Percentiles rank a stretch among this genome's conserved stretches.
These are phyloP conservation scores for Drosophila pullipes DNA, from an alignment of 2,888 invertebrate genomes.

Conservation along the genomic window DNA sequence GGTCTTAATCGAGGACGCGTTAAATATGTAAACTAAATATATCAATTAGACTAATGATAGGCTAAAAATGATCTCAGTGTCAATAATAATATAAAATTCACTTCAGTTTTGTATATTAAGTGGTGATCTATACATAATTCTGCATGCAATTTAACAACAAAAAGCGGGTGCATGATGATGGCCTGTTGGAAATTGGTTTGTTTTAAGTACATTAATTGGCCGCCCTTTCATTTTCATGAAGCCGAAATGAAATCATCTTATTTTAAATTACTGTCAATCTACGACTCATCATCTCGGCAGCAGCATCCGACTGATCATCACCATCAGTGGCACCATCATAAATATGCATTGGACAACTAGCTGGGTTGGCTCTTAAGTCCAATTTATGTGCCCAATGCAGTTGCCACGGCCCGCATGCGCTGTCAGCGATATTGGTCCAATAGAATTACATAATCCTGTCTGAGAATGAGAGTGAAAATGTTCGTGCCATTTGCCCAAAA, in stretches of 20 bases:
- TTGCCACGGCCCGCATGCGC: constrained; percentile 64
- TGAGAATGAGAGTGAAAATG: constrained; percentile 47
- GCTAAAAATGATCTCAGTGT: not conserved
- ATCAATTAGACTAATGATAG: not conserved
- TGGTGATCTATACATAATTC: not conserved
- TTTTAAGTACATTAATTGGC: constrained; percentile 29
- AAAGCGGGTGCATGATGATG: not conserved
- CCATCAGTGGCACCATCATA: constrained; percentile 53
- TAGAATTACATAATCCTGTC: constrained; percentile 53
- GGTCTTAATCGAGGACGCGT: not conserved
- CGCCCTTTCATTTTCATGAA: constrained; percentile 30
- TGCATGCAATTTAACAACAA: not conserved
- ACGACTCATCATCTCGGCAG: constrained; percentile 39
- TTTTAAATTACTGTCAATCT: constrained; percentile 65
- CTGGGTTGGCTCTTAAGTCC: constrained; percentile 27
- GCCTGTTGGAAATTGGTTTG: constrained; percentile 1
- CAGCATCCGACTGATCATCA: constrained; percentile 11
- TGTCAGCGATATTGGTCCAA: constrained; percentile 51
- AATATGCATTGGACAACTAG: constrained; percentile 41
- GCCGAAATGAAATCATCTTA: constrained; percentile 27
- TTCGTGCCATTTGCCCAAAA: constrained; percentile 59
- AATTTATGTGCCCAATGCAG: constrained; percentile 37
- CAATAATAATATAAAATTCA: not conserved
- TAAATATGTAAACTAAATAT: not conserved
- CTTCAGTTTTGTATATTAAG: not conserved